Base-by-base conservation (phyloP, 2,888 invertebrate species). In the Spisula subtruncata region DNA sequence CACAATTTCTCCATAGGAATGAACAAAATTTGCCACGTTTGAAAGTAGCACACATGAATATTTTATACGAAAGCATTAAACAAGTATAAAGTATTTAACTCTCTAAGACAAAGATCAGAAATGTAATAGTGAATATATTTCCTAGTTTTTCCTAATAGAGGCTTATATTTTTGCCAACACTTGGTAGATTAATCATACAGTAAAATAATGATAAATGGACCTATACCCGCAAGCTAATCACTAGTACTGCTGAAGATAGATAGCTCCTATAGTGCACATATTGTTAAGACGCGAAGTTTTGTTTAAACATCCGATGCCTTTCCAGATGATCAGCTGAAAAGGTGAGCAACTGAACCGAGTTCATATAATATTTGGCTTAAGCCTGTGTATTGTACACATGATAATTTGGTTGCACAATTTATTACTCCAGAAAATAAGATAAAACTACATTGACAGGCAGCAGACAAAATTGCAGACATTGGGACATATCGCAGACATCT, bases 11-110 rank as follows among this genome's bases (percentile, higher is more conserved):
- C 32, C 1, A 75, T 18, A 75, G 75, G 18, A 16, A 75, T 18
- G 10, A 75, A 75, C 16, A 75, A 75, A 32, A 75, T 35, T 35
- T 75, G 35, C n/a, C 25, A 35, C 32, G 32, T 75, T 75, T 35
- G 75, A 75, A 75, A 75, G 35, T 18, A 75, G 35, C 75, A 10
- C 32, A 12, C 75, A 75, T 75, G 29, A 75, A 75, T 75, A 75
- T 75, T 75, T 75, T 29, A 75, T 75, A 29, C 5, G 16, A 35
- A 35, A 75, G 16, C 16, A 14, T 75, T 75, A 75, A 75, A 35
- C 75, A 32, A 35, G 32, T 14, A n/a, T 8, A 75, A 35, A 16
- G 35, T 75, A 75, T 75, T 35, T 16, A 35, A 75, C 35, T 75
- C 25, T 32, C 12, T 18, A 35, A 75, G 18, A 75, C 35, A 32